Conservation (phyloP, 2,888 invertebrate genomes). For the Malachius bipustulatus region DNA sequence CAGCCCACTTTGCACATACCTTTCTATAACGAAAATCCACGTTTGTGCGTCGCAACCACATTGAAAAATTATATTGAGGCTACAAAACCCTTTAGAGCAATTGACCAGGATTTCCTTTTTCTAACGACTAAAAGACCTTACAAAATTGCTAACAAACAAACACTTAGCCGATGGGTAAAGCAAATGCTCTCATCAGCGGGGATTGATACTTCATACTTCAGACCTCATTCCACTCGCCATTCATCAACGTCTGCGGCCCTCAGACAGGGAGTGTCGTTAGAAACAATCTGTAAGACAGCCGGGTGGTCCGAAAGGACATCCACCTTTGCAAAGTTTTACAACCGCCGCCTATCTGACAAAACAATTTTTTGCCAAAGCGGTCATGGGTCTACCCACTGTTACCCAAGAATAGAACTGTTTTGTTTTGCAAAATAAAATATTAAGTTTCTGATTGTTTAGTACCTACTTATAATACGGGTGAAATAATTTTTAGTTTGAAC, state of each 20-base stretch:
- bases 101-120: neutral
- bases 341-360: neutral
- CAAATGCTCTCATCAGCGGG: neutral
- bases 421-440: too few relatives aligned
- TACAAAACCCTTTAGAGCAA: neutral
- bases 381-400: neutral
- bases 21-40: constrained; percentile 2
- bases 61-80: neutral
- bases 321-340: constrained; percentile 2
- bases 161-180: constrained; percentile 2
- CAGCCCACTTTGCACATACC: neutral
- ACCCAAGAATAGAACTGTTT: too few relatives aligned
- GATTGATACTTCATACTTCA: neutral
- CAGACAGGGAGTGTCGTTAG: constrained; percentile 3
- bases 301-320: constrained; percentile 1
- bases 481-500: too few relatives aligned
- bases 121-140: constrained; percentile 1
- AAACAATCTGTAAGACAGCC: constrained; percentile 4
- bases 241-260: constrained; percentile 5
- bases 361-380: constrained; percentile 1
- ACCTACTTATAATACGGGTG: too few relatives aligned
- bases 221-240: constrained; percentile 3
- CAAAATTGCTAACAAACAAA: constrained; percentile 1
- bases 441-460: too few relatives aligned
- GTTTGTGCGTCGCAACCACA: constrained; percentile 1